A percentile compares a stretch with the other conserved stretches of the same genome.
phyloP scores from a whole-genome alignment of 1,140 invertebrate species.

The Chlorops oryzae region DNA sequence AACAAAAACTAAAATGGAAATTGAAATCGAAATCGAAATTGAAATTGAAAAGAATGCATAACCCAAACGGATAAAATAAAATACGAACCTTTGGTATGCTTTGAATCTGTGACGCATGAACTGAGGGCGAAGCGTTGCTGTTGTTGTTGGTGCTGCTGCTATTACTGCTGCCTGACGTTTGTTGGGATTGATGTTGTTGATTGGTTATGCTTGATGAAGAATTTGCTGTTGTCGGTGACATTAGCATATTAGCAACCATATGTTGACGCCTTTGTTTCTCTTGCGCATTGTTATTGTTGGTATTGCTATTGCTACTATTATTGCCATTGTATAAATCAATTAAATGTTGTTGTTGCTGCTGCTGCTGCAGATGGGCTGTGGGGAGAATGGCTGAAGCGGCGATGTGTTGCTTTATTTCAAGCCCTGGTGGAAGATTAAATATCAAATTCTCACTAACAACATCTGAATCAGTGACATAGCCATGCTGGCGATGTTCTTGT shows the following conservation, averaged over 20 bases:
- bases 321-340: not conserved
- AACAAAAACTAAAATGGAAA: too few species aligned
- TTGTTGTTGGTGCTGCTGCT: too few species aligned
- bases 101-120: constrained; percentile 47
- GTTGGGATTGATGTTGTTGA: too few species aligned
- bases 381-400: constrained; percentile 10
- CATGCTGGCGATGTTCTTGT: constrained; percentile 39
- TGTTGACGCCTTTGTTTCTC: constrained; percentile 31
- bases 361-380: constrained; percentile 13
- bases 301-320: constrained; percentile 1
- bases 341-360: constrained; percentile 15
- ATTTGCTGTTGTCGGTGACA: constrained; percentile 25
- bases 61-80: too few species aligned
- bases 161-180: too few species aligned
- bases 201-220: too few species aligned
- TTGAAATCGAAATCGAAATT: constrained; percentile 22
- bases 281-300: constrained; percentile 14
- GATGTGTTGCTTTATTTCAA: constrained; percentile 41
- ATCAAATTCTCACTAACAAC: constrained; percentile 36
- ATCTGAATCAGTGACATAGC: constrained; percentile 26
- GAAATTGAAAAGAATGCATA: too few species aligned
- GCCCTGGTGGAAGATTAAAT: constrained; percentile 40
- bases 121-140: constrained; percentile 14
- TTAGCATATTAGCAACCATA: constrained; percentile 44
- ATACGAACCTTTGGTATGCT: constrained; percentile 47